Conservation (phyloP, 2,113 vertebrate species). For the Heterotis niloticus region DNA sequence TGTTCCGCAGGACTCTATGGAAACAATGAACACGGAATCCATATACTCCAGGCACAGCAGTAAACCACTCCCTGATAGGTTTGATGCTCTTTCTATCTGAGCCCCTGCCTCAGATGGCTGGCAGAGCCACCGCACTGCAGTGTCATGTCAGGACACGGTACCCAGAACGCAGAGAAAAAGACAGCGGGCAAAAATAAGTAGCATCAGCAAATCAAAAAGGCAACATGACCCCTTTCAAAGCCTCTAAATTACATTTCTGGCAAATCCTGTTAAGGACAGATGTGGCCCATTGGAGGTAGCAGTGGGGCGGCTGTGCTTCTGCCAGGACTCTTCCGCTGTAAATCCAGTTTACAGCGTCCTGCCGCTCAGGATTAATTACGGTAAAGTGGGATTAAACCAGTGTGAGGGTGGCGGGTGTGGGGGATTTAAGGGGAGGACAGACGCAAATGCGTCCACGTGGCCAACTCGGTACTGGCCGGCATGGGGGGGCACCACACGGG, state of each 20-base stretch:
- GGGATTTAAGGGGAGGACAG: slow-evolving; percentile 29
- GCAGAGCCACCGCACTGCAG: too few relatives aligned
- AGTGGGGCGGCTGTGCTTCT: slow-evolving; percentile 73
- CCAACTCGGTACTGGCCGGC: not conserved
- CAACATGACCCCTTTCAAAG: slow-evolving; percentile 52
- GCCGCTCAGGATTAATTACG: slow-evolving; percentile 81
- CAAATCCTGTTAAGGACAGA: slow-evolving; percentile 81
- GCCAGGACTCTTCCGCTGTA: slow-evolving; percentile 78
- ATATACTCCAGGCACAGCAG: too few relatives aligned
- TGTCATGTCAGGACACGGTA: slow-evolving; percentile 24
- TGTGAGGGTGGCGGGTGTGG: slow-evolving; percentile 34
- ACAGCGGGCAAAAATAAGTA: slow-evolving; percentile 47
- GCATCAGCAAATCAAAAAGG: slow-evolving; percentile 55
- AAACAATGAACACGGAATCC: not conserved
- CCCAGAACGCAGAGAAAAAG: not conserved
- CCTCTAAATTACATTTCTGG: slow-evolving; percentile 79
- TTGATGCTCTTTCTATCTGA: not conserved
- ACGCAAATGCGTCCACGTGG: not conserved
- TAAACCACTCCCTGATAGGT: too few relatives aligned
- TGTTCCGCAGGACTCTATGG: too few relatives aligned
- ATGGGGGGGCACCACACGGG: slow-evolving; percentile 19
- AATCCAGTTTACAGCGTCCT: slow-evolving; percentile 84
- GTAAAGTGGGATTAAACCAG: slow-evolving; percentile 80
- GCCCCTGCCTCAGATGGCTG: not conserved
- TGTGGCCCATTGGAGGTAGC: slow-evolving; percentile 77